Base-by-base conservation (phyloP, 2,888 invertebrate species). In the Lasioglossum malachurum region DNA sequence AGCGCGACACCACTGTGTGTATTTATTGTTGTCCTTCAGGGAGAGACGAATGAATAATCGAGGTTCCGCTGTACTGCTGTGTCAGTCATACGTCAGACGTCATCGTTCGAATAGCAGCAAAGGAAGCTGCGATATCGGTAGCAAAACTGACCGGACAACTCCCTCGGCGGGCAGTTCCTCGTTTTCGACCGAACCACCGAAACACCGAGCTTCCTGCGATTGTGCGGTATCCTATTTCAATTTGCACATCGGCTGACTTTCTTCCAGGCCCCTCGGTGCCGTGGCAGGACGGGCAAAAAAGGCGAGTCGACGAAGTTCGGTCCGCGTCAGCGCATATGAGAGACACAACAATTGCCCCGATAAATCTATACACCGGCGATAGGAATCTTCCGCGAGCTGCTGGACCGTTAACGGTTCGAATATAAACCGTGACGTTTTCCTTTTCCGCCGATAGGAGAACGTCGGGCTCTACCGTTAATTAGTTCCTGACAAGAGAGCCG, bases 391-490 rank as follows among this genome's bases (percentile, higher is more conserved):
- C 84, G 77, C 41, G 71, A 67, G 41, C 71, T 78, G 74, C 75
- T 82, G 89, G 80, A 80, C 78, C 86, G 87, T 76, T 80, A 75
- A 49, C 76, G 72, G 83, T n/a, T 79, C 77, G 84, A 80, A 87
- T 83, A 86, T 79, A 88, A 86, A 90, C 83, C 81, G 90, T 90
- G 91, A 90, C 91, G 87, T 83, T 82, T 92, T 92, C 89, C 91
- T 89, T 71, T 90, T 88, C 89, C 89, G 74, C 75, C 84, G 73
- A 82, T 80, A 57, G 80, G 83, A 84, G 83, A 84, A 77, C 87
- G 87, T 88, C 81, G 91, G 88, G 79, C 89, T 91, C 91, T 89
- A 85, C 89, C 91, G 91, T 91, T 91, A 91, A 91, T 91, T 91
- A 91, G 92, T 88, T 89, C 87, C 92, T 89, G 91, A 91, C 92